These are phyloP conservation scores for Pungitius pungitius DNA, from an alignment of 2,113 vertebrate genomes.

Conservation along the genomic window DNA sequence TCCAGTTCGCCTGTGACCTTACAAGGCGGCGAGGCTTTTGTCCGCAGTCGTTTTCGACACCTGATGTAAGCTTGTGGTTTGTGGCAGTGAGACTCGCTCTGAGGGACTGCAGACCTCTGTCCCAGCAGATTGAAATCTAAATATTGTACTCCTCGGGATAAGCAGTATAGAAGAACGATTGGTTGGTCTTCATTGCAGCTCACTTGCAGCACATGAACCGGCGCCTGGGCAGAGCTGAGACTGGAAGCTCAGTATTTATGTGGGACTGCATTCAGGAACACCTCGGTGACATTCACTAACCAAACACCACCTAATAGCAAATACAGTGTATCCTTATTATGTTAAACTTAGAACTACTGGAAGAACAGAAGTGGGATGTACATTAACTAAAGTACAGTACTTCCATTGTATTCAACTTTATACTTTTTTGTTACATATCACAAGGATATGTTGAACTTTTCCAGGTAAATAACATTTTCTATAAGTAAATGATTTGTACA, in stretches of 20 bases:
- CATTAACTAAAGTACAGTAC: neutral
- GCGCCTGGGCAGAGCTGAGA: constrained; percentile 8
- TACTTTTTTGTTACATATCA: neutral
- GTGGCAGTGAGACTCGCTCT: constrained; percentile 52
- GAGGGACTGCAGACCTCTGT: constrained; percentile 70
- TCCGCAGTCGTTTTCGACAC: constrained; percentile 37
- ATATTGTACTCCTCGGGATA: constrained; percentile 66
- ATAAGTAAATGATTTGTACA: neutral
- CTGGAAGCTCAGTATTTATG: constrained; percentile 25
- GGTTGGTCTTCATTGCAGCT: constrained; percentile 16
- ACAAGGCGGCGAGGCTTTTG: constrained; percentile 65
- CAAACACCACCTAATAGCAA: constrained; percentile 7
- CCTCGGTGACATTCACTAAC: constrained; percentile 4
- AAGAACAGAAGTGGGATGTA: neutral
- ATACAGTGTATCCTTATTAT: neutral
- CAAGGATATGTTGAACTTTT: neutral
- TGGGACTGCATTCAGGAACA: constrained; percentile 7
- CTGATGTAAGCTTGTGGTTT: constrained; percentile 70
- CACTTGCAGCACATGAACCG: constrained; percentile 27
- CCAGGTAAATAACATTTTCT: neutral
- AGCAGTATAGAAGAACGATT: constrained; percentile 58
- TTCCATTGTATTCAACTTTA: neutral
- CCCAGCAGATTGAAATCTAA: constrained; percentile 72
- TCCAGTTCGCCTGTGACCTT: constrained; percentile 66
- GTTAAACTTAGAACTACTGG: neutral